Percentiles rank a stretch among this genome's conserved stretches.
phyloP scores from a whole-genome alignment of 2,888 invertebrate genomes.

The Orthosia incerta region DNA sequence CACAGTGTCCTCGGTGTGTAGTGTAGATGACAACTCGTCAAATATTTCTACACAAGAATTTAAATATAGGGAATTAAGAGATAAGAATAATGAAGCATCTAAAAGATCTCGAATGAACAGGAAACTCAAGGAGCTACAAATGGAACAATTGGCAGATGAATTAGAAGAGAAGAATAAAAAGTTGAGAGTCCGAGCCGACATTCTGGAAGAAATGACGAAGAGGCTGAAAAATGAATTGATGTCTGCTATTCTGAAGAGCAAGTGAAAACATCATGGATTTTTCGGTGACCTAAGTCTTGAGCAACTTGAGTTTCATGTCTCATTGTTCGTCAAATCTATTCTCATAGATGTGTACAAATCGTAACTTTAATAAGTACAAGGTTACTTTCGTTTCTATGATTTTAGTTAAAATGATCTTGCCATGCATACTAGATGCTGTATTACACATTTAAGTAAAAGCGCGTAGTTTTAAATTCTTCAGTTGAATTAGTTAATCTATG shows the following conservation, averaged over 20 bases:
- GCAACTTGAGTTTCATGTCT: constrained; percentile 72
- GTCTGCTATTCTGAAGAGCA: constrained; percentile 91
- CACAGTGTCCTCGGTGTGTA: constrained; percentile 85
- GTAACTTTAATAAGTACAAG: constrained; percentile 48
- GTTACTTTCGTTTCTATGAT: constrained; percentile 61
- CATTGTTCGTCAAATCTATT: constrained; percentile 68
- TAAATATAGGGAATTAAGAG: constrained; percentile 93
- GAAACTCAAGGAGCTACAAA: constrained; percentile 91
- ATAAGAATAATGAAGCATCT: constrained; percentile 95
- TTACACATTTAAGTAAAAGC: constrained; percentile 55
- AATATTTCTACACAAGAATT: constrained; percentile 84
- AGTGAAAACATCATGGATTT: constrained; percentile 74
- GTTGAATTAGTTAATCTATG: constrained; percentile 69
- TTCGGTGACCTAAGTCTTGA: constrained; percentile 60
- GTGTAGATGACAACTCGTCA: constrained; percentile 85
- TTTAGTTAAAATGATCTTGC: constrained; percentile 61
- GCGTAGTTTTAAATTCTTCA: constrained; percentile 66
- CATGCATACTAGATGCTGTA: constrained; percentile 60
- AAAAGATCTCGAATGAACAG: constrained; percentile 94
- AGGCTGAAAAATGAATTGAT: constrained; percentile 92
- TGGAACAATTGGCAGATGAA: constrained; percentile 88
- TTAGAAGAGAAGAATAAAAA: constrained; percentile 92
- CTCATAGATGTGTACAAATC: constrained; percentile 70
- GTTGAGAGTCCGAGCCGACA: constrained; percentile 92
- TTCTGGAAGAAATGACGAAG: constrained; percentile 93